Percentiles rank a stretch among this genome's conserved stretches.
Conservation (phyloP, 2,797 vertebrate genomes). For the Martes flavigula region DNA sequence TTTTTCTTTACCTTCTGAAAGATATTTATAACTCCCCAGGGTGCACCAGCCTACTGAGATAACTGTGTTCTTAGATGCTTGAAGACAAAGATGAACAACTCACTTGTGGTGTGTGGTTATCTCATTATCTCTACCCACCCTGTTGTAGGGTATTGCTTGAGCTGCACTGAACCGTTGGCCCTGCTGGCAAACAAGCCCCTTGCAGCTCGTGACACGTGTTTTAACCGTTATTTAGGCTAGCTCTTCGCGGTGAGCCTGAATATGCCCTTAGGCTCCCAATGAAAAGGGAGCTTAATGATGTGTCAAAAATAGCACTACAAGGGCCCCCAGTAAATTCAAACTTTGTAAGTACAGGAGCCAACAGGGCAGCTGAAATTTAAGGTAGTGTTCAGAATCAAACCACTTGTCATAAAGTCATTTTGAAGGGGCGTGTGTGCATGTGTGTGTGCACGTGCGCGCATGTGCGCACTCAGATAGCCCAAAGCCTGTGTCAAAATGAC, state of each 20-base stretch:
- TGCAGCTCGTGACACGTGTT: slow-evolving; percentile 67
- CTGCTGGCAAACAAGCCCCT: slow-evolving; percentile 78
- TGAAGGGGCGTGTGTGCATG: not conserved
- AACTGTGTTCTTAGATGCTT: slow-evolving; percentile 62
- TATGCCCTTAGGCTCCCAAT: slow-evolving; percentile 73
- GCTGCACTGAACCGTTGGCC: slow-evolving; percentile 65
- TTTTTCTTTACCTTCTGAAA: slow-evolving; percentile 71
- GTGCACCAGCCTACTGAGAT: slow-evolving; percentile 63
- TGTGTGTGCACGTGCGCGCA: not conserved
- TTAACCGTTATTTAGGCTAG: slow-evolving; percentile 69
- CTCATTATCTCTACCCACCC: slow-evolving; percentile 72
- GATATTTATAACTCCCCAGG: slow-evolving; percentile 61
- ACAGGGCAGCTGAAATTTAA: slow-evolving; percentile 67
- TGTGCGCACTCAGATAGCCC: not conserved
- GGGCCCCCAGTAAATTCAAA: slow-evolving; percentile 73
- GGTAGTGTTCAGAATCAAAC: slow-evolving; percentile 45
- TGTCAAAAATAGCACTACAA: slow-evolving; percentile 76
- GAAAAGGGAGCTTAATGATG: slow-evolving; percentile 76
- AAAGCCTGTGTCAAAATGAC: slow-evolving; percentile 39
- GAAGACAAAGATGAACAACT: slow-evolving; percentile 67
- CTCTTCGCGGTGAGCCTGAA: slow-evolving; percentile 60
- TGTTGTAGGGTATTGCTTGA: slow-evolving; percentile 60
- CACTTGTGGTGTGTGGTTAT: slow-evolving; percentile 59
- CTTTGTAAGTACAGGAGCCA: slow-evolving; percentile 64
- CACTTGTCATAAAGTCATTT: slow-evolving; percentile 60